Evolutionary conservation across 1,140 invertebrate species (phyloP), one percentile per base, ranked within the genome.

Genomic region (Drosophila suzukii): DNA sequence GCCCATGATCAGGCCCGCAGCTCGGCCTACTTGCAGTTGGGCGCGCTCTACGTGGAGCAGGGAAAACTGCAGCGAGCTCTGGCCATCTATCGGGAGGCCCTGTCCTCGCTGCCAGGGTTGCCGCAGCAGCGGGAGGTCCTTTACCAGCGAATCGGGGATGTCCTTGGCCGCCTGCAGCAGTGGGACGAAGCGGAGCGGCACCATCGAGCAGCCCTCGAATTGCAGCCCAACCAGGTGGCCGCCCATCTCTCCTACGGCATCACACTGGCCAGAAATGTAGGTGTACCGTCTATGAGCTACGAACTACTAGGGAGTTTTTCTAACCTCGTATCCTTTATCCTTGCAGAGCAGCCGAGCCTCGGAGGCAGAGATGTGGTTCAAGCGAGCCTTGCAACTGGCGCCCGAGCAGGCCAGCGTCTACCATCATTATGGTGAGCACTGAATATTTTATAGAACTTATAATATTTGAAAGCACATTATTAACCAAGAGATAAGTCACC

Each of bases 191-290:
- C 97, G 17, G 97, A 98, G 86, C 93, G 95, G 57, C 97, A 96
- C 95, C 97, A 97, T 92, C 94, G 95, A 49, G 96, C 97, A 60
- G 97, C 97, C 4, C 92, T 98, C 27, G 94, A 95, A 54, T 94
- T 95, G 41, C 97, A 97, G 92, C 96, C 97, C 39, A 96, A 97
- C 91, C 96, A 98, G 92, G 95, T 97, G 57, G 97, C 96, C 13
- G 97, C 97, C 38, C 97, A 98, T 92, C 94, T 98, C 53, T 98
- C 97, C 46, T 97, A 98, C 90, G 98, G 97, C 43, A 97, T 98
- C 93, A 95, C 98, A 54, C 93, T 98, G 24, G 96, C 97, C 39
- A 96, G 96, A 93, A 97, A 97, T 95, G 97, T 98, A 94, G 95
- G 96, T 94, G 30, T 2, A 1, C 15, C 5, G 1, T 6, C 0